A percentile compares a stretch with the other conserved stretches of the same genome.
Conservation (phyloP, 2,888 invertebrate species). For the Emmelina monodactyla region DNA sequence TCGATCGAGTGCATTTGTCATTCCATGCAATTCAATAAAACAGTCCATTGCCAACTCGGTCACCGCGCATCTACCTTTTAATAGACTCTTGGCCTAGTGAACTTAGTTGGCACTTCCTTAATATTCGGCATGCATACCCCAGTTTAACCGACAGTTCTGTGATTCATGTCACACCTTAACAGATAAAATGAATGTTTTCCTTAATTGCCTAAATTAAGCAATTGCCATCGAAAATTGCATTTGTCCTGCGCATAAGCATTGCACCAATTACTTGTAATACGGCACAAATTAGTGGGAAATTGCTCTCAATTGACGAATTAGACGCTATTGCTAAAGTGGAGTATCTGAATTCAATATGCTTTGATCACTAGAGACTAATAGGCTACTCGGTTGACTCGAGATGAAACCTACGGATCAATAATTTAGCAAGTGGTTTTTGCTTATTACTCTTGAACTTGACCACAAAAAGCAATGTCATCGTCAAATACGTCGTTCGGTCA, state of each 20-base stretch:
- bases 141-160: neutral
- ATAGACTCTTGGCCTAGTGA: conserved; percentile 22
- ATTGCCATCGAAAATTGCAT: conserved; percentile 54
- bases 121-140: neutral
- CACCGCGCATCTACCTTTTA: conserved; percentile 31
- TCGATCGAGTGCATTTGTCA: neutral
- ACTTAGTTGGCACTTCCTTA: conserved; percentile 14
- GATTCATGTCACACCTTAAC: conserved; percentile 1
- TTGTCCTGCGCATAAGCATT: conserved; percentile 31
- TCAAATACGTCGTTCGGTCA: conserved; percentile 20
- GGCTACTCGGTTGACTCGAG: too few relatives aligned
- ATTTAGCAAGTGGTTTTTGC: too few relatives aligned
- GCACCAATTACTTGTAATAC: conserved; percentile 36
- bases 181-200: neutral
- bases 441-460: conserved; percentile 49
- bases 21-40: conserved; percentile 13
- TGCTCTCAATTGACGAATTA: conserved; percentile 57
- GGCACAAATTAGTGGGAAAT: conserved; percentile 34
- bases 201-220: conserved; percentile 15
- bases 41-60: conserved; percentile 42
- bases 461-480: conserved; percentile 39
- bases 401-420: too few relatives aligned
- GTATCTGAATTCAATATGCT: too few relatives aligned
- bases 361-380: too few relatives aligned
- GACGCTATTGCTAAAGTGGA: conserved; percentile 28